These are phyloP conservation scores for Rousettus leschenaultii DNA, from an alignment of 2,113 vertebrate genomes.

Conservation along the genomic window DNA sequence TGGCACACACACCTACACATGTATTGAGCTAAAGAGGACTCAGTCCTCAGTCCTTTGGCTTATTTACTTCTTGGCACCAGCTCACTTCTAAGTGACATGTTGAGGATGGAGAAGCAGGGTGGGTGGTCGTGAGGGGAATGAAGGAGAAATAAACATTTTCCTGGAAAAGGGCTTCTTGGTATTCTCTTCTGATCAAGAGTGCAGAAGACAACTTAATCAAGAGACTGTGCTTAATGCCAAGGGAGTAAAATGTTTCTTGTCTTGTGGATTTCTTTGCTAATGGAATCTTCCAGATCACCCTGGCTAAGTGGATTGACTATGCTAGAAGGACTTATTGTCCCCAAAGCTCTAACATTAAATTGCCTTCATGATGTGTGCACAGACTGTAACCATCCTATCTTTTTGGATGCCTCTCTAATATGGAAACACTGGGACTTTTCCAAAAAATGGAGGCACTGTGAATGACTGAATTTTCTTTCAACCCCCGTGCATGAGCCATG, in stretches of 20 bases:
- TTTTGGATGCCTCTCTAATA: not conserved
- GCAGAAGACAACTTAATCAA: conserved; percentile 44
- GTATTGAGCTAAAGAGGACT: not conserved
- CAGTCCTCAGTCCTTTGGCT: not conserved
- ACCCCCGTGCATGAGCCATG: not conserved
- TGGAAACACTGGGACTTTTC: not conserved
- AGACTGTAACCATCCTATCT: not conserved
- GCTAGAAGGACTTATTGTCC: not conserved
- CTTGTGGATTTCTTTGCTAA: not conserved
- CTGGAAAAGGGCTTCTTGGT: conserved; percentile 41
- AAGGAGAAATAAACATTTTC: conserved; percentile 54
- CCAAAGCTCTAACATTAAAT: not conserved
- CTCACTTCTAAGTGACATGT: not conserved
- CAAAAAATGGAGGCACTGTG: not conserved
- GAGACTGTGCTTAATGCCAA: conserved; percentile 44
- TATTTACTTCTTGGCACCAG: not conserved
- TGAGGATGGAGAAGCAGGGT: not conserved
- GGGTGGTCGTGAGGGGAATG: not conserved
- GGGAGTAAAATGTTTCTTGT: conserved; percentile 13
- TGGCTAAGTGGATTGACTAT: not conserved
- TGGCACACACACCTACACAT: not conserved
- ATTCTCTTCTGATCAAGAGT: conserved; percentile 23
- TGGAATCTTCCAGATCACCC: conserved; percentile 11
- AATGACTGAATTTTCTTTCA: not conserved
- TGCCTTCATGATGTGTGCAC: not conserved